Evolutionary conservation across 2,888 invertebrate species (phyloP).

Genomic region (Drosophila anomalata): DNA sequence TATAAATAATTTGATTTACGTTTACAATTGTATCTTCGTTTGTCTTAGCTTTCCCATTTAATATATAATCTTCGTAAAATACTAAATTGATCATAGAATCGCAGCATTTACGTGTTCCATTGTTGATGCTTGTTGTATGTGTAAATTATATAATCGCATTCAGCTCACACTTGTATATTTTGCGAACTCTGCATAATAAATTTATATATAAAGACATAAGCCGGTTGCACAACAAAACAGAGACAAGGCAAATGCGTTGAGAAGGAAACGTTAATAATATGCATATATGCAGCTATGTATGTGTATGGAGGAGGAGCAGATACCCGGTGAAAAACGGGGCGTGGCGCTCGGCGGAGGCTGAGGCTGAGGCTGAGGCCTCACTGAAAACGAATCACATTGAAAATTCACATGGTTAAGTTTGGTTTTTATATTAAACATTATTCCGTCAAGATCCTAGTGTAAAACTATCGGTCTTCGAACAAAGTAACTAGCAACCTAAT

Average conservation of each 20-base stretch:
- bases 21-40: slow-evolving; percentile 50
- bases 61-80: slow-evolving; percentile 66
- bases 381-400: slow-evolving; percentile 60
- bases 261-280: slow-evolving; percentile 22
- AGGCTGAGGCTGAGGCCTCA: slow-evolving; percentile 8
- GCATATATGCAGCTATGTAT: slow-evolving; percentile 18
- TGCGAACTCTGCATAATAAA: slow-evolving; percentile 20
- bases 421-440: slow-evolving; percentile 52
- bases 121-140: slow-evolving; percentile 44
- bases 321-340: slow-evolving; percentile 24
- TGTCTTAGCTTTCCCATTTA: slow-evolving; percentile 41
- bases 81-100: slow-evolving; percentile 56
- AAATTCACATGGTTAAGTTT: slow-evolving; percentile 46
- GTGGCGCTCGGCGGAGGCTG: not conserved
- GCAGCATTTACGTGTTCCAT: slow-evolving; percentile 51
- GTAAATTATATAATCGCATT: slow-evolving; percentile 54
- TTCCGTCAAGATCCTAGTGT: slow-evolving; percentile 29
- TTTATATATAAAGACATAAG: slow-evolving; percentile 35
- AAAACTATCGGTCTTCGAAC: slow-evolving; percentile 43
- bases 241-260: slow-evolving; percentile 37
- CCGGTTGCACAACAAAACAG: slow-evolving; percentile 38
- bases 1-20: slow-evolving; percentile 71
- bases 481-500: slow-evolving; percentile 67
- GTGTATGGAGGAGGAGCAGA: slow-evolving; percentile 34
- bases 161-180: slow-evolving; percentile 36